Evolutionary conservation across 2,797 vertebrate genomes (phyloP).

Genomic region (Rhabdomys pumilio): DNA sequence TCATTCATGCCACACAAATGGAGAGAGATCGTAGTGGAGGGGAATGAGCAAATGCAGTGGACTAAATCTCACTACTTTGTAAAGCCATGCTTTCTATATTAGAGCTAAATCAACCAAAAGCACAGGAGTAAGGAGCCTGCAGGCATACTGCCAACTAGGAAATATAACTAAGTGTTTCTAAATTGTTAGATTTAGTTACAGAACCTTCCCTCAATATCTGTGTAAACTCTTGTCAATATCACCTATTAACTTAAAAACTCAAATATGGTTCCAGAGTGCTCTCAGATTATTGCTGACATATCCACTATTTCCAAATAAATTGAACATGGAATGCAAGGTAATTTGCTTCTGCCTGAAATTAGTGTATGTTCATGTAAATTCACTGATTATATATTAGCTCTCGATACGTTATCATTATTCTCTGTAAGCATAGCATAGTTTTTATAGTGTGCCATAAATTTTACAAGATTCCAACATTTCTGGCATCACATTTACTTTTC

Average conservation of each 20-base stretch:
- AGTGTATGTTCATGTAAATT: neutral
- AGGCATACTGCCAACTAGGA: neutral
- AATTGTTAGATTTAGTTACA: constrained; percentile 14
- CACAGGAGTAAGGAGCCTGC: neutral
- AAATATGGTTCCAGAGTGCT: neutral
- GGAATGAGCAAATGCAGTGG: neutral
- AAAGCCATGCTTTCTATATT: neutral
- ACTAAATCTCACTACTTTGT: neutral
- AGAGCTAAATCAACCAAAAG: neutral
- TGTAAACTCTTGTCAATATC: neutral
- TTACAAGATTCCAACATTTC: neutral
- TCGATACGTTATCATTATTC: neutral
- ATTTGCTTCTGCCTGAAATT: neutral
- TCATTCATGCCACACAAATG: neutral
- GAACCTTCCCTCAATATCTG: neutral
- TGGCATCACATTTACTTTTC: neutral
- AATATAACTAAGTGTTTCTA: neutral
- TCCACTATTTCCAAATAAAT: neutral
- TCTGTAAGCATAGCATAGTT: neutral
- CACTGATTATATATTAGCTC: neutral
- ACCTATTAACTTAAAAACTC: neutral
- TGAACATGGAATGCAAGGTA: neutral
- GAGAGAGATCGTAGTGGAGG: fast-evolving
- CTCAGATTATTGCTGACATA: neutral
- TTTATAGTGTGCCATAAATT: neutral